Evolutionary conservation across 2,888 invertebrate species (phyloP).

Genomic region (Eupithecia abbreviata): DNA sequence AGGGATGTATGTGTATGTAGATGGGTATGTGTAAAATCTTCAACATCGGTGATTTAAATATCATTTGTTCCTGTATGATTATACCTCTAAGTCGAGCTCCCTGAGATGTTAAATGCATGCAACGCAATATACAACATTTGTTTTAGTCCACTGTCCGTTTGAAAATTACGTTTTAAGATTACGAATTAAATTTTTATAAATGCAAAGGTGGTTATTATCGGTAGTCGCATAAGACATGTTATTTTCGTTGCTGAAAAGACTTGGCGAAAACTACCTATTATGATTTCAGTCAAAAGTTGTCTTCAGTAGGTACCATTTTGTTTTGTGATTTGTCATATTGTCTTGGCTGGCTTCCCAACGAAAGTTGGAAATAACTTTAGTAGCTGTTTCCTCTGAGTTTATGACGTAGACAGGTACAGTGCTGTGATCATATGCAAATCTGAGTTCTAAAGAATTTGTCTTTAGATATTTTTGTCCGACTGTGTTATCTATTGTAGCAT

Average conservation of each 20-base stretch:
- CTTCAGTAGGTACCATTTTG: constrained; percentile 5
- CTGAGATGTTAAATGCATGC: no score
- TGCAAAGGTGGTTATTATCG: not conserved
- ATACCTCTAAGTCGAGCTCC: no score
- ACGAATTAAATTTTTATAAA: not conserved
- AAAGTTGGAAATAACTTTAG: constrained; percentile 39
- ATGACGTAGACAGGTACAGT: constrained; percentile 30
- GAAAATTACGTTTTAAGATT: no score
- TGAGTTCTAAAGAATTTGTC: constrained; percentile 1
- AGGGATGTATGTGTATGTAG: no score
- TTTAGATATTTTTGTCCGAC: not conserved
- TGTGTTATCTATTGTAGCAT: not conserved
- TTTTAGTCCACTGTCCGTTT: no score
- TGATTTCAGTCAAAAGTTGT: constrained; percentile 1
- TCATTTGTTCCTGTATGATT: no score
- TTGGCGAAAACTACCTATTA: not conserved
- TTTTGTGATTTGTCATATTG: constrained; percentile 33
- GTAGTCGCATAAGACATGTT: not conserved
- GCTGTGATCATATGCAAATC: constrained; percentile 21
- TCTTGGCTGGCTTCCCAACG: constrained; percentile 33
- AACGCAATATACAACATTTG: no score
- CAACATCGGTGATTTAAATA: no score
- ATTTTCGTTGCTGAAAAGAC: not conserved
- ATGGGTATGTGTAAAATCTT: no score
- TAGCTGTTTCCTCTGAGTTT: constrained; percentile 33